Conservation (phyloP, 92 coral and sea anemone genomes). For the Porites cylindrica region DNA sequence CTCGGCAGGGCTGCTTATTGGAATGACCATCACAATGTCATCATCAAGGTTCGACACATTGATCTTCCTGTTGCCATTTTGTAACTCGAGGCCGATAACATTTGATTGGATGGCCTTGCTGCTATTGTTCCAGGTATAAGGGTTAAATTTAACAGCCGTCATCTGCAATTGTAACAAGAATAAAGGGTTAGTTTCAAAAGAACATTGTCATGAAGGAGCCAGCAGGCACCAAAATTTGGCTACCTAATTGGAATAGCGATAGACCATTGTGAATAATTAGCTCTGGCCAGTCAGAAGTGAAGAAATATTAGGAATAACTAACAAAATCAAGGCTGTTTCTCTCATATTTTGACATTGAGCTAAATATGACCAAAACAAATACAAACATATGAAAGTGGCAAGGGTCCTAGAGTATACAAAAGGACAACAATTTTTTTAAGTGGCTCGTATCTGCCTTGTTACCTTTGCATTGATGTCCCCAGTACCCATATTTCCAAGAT, state of each 20-base stretch:
- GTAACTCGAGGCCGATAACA: constrained; percentile 28
- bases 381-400: too few relatives aligned
- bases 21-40: constrained; percentile 41
- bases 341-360: too few relatives aligned
- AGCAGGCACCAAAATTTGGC: too few relatives aligned
- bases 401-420: too few relatives aligned
- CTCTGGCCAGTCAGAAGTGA: too few relatives aligned
- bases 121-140: constrained; percentile 43
- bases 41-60: constrained; percentile 35
- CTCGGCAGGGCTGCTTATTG: constrained; percentile 15
- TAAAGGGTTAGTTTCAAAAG: too few relatives aligned
- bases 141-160: constrained; percentile 39
- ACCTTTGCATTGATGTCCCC: constrained; percentile 35
- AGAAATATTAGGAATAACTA: too few relatives aligned
- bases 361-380: too few relatives aligned
- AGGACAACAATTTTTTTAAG: neutral
- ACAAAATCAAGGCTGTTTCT: too few relatives aligned
- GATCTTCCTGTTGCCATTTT: constrained; percentile 9
- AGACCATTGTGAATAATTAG: too few relatives aligned
- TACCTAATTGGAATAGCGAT: too few relatives aligned
- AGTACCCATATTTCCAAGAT: constrained; percentile 12
- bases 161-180: constrained; percentile 17
- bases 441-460: neutral
- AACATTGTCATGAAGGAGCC: too few relatives aligned
- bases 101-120: constrained; percentile 43